These are phyloP conservation scores for Chromobotia macracanthus DNA, from an alignment of 2,797 vertebrate species.

Conservation along the genomic window DNA sequence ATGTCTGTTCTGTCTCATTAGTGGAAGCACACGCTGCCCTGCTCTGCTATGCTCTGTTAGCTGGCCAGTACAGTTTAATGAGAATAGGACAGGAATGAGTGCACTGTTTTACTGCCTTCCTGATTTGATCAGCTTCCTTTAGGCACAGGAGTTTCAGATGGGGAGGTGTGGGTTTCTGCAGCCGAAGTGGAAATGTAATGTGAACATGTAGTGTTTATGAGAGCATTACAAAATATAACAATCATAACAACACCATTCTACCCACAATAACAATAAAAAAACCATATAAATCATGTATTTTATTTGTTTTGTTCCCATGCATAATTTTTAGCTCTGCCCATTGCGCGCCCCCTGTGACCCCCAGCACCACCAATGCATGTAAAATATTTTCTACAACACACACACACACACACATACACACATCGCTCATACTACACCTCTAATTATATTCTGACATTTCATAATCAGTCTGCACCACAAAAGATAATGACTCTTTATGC, in stretches of 20 bases:
- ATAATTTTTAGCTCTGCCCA: constrained; percentile 18
- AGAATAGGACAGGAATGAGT: constrained; percentile 17
- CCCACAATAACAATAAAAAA: background rate
- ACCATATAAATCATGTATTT: background rate
- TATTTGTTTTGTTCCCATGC: constrained; percentile 1
- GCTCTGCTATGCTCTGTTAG: constrained; percentile 35
- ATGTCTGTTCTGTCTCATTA: constrained; percentile 42
- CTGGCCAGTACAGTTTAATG: constrained; percentile 40
- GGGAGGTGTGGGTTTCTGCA: background rate
- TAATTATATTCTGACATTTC: constrained; percentile 53
- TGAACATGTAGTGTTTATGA: background rate
- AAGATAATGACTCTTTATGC: constrained; percentile 33
- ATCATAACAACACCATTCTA: background rate
- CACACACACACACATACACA: background rate
- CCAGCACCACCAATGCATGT: no score
- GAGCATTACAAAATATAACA: constrained; percentile 5
- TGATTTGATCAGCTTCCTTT: constrained; percentile 2
- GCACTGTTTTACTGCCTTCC: constrained; percentile 2
- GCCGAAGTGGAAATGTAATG: background rate
- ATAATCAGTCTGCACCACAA: constrained; percentile 40
- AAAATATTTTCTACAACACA: no score
- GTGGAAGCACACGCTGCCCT: background rate
- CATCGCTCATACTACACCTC: constrained; percentile 12
- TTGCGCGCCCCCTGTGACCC: background rate
- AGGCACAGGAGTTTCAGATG: background rate